A percentile compares a stretch with the other conserved stretches of the same genome.
Evolutionary conservation across 2,888 invertebrate species (phyloP).

Genomic region (Nymphalis urticae): DNA sequence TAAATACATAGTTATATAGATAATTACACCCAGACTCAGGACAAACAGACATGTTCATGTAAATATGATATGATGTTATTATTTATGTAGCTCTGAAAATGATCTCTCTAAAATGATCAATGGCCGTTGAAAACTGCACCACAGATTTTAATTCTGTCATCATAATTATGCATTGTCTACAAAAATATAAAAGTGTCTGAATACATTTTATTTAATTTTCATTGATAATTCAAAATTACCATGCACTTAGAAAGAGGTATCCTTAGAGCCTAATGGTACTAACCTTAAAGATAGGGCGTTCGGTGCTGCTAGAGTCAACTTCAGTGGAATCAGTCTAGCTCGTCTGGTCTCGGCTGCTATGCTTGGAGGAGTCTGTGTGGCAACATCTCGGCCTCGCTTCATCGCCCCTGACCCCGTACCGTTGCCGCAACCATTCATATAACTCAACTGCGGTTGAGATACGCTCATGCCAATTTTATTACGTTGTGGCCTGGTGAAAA

Average conservation of each 20-base stretch:
- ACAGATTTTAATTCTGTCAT: too few species aligned
- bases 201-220: neutral
- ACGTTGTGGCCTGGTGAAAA: constrained; percentile 57
- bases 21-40: too few species aligned
- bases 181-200: too few species aligned
- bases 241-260: too few species aligned
- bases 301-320: constrained; percentile 63
- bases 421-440: constrained; percentile 79
- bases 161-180: too few species aligned
- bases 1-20: too few species aligned
- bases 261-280: constrained; percentile 26
- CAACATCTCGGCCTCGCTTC: constrained; percentile 82
- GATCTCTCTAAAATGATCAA: too few species aligned
- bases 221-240: too few species aligned
- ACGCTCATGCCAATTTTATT: constrained; percentile 80
- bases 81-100: too few species aligned
- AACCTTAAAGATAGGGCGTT: constrained; percentile 72
- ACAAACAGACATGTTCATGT: too few species aligned
- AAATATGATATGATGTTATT: too few species aligned
- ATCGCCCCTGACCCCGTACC: constrained; percentile 48
- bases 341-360: constrained; percentile 85
- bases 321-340: constrained; percentile 63
- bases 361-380: constrained; percentile 87
- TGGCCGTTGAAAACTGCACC: too few species aligned
- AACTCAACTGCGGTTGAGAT: constrained; percentile 82